phyloP scores from a whole-genome alignment of 2,888 invertebrate genomes.

The Horisme vitalbata region DNA sequence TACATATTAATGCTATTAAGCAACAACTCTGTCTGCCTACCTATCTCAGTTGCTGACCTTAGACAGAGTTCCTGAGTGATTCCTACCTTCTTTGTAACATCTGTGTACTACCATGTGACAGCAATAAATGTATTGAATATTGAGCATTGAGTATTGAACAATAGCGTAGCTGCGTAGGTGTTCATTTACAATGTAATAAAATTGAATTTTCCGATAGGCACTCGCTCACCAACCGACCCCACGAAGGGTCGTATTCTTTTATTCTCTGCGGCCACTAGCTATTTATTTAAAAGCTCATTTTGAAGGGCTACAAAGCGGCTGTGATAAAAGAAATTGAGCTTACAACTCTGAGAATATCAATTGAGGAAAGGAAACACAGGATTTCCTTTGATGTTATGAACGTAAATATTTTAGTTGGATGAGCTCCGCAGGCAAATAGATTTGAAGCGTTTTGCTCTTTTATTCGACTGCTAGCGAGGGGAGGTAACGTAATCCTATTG shows the following conservation, averaged over 20 bases:
- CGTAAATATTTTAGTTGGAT: constrained; percentile 40
- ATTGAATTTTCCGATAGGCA: constrained; percentile 7
- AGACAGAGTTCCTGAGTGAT: no score
- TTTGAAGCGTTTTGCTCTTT: constrained; percentile 10
- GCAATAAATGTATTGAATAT: no score
- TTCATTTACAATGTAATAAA: not conserved
- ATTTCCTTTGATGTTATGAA: constrained; percentile 38
- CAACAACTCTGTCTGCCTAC: no score
- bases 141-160: no score
- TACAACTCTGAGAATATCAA: constrained; percentile 43
- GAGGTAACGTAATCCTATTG: no score
- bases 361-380: constrained; percentile 36
- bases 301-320: constrained; percentile 40
- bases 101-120: no score
- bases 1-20: no score
- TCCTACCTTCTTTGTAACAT: no score
- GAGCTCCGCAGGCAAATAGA: constrained; percentile 7
- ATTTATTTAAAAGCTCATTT: constrained; percentile 56
- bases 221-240: constrained; percentile 35
- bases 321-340: constrained; percentile 46
- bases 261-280: constrained; percentile 42
- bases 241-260: constrained; percentile 42
- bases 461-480: not conserved
- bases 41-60: no score
- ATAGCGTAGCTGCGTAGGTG: no score